phyloP scores from a whole-genome alignment of 2,797 vertebrate genomes.

The Ciconia nigra region DNA sequence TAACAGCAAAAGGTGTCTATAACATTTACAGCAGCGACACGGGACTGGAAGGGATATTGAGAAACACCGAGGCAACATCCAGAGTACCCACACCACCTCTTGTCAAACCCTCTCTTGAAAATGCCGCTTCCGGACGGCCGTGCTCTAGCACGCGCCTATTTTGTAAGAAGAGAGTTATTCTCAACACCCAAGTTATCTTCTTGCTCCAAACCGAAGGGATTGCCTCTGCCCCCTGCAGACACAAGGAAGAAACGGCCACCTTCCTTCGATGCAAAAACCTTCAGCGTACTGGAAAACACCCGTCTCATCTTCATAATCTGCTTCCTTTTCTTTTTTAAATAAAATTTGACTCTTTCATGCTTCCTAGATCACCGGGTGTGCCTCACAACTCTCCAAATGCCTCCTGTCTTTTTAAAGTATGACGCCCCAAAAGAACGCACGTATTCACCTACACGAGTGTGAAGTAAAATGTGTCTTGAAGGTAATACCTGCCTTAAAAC shows the following conservation, averaged over 20 bases:
- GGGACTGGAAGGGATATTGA: background rate
- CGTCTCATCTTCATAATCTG: background rate
- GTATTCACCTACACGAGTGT: background rate
- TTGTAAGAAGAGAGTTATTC: background rate
- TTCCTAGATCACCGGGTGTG: background rate
- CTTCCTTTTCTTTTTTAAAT: background rate
- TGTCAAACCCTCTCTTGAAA: background rate
- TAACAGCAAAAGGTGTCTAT: rapidly evolving
- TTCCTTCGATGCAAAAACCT: background rate
- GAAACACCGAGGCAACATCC: background rate
- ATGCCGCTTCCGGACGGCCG: background rate
- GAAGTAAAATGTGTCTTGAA: rapidly evolving
- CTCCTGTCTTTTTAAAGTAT: background rate
- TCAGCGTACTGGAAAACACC: rapidly evolving
- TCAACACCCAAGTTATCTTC: background rate
- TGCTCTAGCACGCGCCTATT: background rate
- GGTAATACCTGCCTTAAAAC: background rate
- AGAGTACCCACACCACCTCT: background rate
- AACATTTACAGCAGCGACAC: rapidly evolving
- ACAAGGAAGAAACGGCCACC: background rate
- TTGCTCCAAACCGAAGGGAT: background rate
- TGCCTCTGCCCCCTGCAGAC: slow-evolving; percentile 23
- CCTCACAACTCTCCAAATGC: background rate
- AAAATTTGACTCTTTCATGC: background rate
- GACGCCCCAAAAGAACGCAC: rapidly evolving